Percentiles rank a stretch among this genome's conserved stretches.
Evolutionary conservation across 2,888 invertebrate species (phyloP).

Genomic region (Hydrotaea cyrtoneurina): DNA sequence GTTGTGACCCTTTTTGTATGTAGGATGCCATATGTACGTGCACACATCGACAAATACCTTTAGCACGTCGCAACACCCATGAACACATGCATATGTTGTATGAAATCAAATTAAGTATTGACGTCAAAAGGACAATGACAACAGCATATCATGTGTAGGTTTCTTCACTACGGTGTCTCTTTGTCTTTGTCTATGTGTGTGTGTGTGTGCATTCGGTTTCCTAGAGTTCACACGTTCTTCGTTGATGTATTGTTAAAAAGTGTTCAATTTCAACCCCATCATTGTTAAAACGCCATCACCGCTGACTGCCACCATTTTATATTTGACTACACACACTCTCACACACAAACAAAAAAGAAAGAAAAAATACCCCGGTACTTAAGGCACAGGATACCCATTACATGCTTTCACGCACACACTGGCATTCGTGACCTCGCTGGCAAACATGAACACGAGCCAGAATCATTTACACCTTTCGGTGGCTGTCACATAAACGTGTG

Average conservation of each 20-base stretch:
- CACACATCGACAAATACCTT: neutral
- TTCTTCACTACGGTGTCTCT: neutral
- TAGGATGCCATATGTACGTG: neutral
- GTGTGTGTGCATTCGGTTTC: neutral
- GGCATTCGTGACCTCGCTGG: neutral
- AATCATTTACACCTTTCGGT: constrained; percentile 28
- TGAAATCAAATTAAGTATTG: constrained; percentile 66
- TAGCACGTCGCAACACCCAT: constrained; percentile 44
- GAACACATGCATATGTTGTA: constrained; percentile 27
- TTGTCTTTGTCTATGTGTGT: neutral
- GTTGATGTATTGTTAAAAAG: constrained; percentile 23
- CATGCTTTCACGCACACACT: too few relatives aligned
- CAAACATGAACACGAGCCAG: constrained; percentile 10
- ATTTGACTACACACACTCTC: neutral
- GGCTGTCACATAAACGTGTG: neutral
- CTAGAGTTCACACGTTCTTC: too few relatives aligned
- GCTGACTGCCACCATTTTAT: neutral
- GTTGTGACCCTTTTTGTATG: too few relatives aligned
- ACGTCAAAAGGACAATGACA: constrained; percentile 67
- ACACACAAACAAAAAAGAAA: neutral
- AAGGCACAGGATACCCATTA: neutral
- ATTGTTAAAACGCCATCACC: constrained; percentile 29
- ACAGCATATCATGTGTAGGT: constrained; percentile 12
- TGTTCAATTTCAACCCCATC: constrained; percentile 38
- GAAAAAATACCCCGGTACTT: neutral